These are phyloP conservation scores for Notarius quadriscutis DNA, from an alignment of 2,113 vertebrate genomes.

Conservation along the genomic window DNA sequence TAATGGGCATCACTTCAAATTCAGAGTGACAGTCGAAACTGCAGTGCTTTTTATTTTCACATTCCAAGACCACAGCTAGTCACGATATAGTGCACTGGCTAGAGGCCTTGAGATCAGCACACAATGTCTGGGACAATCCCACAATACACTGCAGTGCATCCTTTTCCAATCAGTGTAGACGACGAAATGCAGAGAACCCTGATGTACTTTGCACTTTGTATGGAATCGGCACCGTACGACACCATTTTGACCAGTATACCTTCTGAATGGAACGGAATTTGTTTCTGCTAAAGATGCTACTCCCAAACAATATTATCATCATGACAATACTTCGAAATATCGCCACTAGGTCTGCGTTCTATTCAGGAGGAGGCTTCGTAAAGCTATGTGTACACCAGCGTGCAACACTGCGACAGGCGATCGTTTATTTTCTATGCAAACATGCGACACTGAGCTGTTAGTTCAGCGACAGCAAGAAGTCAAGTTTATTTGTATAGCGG, in stretches of 20 bases:
- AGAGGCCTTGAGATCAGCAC: background rate
- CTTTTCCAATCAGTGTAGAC: background rate
- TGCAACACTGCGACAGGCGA: background rate
- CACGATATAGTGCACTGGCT: background rate
- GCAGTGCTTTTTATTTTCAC: background rate
- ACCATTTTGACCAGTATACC: background rate
- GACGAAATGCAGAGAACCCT: background rate
- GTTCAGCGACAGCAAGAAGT: too few species aligned
- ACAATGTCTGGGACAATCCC: background rate
- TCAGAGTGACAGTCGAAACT: background rate
- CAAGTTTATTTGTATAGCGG: too few species aligned
- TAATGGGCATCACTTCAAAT: background rate
- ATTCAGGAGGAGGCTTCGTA: background rate
- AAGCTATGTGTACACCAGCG: background rate
- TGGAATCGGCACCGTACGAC: background rate
- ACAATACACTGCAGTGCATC: background rate
- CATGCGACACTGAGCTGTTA: too few species aligned
- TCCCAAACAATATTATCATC: too few species aligned
- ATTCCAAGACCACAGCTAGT: background rate
- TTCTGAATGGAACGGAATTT: background rate
- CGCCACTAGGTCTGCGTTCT: background rate
- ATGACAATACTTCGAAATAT: background rate
- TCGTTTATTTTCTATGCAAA: too few species aligned
- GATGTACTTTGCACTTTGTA: background rate
- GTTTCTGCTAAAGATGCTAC: background rate